Conservation (phyloP, 2,113 vertebrate species). For the Ariopsis seemanni region DNA sequence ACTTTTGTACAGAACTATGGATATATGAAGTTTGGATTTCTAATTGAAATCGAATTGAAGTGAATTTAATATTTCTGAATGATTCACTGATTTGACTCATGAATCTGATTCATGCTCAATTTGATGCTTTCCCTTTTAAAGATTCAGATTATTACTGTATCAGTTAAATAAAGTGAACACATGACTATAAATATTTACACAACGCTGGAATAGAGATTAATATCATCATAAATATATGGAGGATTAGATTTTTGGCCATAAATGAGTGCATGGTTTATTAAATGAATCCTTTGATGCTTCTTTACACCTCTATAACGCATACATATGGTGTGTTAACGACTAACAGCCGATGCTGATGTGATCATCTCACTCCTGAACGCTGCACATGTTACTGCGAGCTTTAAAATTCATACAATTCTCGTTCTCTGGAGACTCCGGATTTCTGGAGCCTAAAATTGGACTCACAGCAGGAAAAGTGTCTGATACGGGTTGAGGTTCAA, state of each 20-base stretch:
- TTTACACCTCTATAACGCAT: background rate
- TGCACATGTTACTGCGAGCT: background rate
- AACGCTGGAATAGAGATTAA: background rate
- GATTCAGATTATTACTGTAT: background rate
- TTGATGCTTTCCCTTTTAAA: background rate
- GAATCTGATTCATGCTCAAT: background rate
- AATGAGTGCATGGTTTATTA: background rate
- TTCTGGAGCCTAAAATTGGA: conserved; percentile 17
- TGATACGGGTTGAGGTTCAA: background rate
- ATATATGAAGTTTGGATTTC: too few relatives aligned
- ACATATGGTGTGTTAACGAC: background rate
- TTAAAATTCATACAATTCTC: background rate
- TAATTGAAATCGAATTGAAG: too few relatives aligned
- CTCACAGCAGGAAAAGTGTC: background rate
- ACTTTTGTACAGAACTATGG: too few relatives aligned
- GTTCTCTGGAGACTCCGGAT: background rate
- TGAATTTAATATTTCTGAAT: too few relatives aligned
- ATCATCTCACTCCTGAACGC: background rate
- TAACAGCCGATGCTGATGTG: background rate
- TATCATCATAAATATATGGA: background rate
- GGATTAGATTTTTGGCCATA: background rate
- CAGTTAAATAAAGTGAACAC: background rate
- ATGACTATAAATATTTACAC: background rate
- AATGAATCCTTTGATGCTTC: background rate
- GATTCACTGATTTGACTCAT: too few relatives aligned